Percentiles rank a stretch among this genome's conserved stretches.
These are phyloP conservation scores for Paralinhomoeus sp. DNA, from an alignment of 2,888 invertebrate species.

Conservation along the genomic window DNA sequence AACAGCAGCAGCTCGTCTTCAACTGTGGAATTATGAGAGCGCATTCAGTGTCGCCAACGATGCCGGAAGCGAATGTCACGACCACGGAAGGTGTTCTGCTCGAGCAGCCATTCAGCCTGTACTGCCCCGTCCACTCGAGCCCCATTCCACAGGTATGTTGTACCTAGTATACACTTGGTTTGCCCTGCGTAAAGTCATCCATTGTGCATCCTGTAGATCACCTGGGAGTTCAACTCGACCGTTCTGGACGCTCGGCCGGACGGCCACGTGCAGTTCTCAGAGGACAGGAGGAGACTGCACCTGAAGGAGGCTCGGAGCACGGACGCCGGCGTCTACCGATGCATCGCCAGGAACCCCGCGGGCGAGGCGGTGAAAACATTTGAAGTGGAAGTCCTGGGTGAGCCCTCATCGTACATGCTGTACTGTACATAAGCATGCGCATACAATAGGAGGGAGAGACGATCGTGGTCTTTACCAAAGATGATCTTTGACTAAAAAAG, in stretches of 20 bases:
- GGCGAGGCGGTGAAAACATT: constrained; percentile 20
- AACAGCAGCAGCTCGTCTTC: too few species aligned
- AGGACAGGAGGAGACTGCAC: constrained; percentile 17
- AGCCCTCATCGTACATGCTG: too few species aligned
- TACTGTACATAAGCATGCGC: too few species aligned
- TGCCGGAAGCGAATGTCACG: constrained; percentile 15
- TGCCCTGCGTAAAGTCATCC: too few species aligned
- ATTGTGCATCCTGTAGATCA: constrained; percentile 18
- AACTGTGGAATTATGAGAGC: too few species aligned
- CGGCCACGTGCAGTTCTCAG: constrained; percentile 12
- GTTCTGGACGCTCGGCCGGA: constrained; percentile 13
- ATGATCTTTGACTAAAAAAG: too few species aligned
- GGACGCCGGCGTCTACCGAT: constrained; percentile 22
- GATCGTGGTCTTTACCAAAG: too few species aligned
- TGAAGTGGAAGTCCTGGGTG: constrained; percentile 19
- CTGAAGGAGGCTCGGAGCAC: constrained; percentile 11
- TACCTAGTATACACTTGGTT: too few species aligned
- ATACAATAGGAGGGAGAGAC: too few species aligned
- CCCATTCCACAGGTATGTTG: constrained; percentile 17
- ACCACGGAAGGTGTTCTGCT: constrained; percentile 11
- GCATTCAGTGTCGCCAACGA: constrained; percentile 16
- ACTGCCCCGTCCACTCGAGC: constrained; percentile 21
- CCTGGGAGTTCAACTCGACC: constrained; percentile 16
- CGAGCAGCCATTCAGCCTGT: constrained; percentile 15
- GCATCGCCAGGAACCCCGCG: constrained; percentile 20